Evolutionary conservation across 2,113 vertebrate genomes (phyloP), one percentile per base, ranked within the genome.

Genomic region (Scomber scombrus): DNA sequence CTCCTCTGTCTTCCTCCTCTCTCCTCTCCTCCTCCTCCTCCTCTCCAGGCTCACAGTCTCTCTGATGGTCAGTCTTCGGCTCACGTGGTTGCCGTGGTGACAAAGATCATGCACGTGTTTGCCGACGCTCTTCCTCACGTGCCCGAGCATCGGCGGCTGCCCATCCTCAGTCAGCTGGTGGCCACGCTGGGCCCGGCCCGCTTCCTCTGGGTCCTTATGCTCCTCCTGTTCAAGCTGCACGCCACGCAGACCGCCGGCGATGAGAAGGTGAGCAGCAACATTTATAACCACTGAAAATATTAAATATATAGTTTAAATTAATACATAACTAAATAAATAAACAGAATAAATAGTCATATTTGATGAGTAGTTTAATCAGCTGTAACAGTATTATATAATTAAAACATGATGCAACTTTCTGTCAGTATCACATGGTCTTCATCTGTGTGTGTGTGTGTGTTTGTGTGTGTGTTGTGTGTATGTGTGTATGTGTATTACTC

Each of bases 51-150:
- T 46, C 95, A 95, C 4, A 94, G 90, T n/a, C 94, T 92, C 1
- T 57, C 80, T 0, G 95, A 95, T 67, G 0, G 92, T 0, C 91
- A 91, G 80, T 89, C 93, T 3, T 91, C 92, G 0, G 83, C 91
- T 2, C 82, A 86, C 0, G 78, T 99, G 84, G 94, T 93, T 21
- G 89, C 92, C 0, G 93, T 97, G 62, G 98, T 97, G 74, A 92
- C 94, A 0, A 96, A 89, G 56, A 95, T 99, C 66, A 57, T 97
- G 0, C 94, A 94, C 2, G 97, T 99, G 50, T 99, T 99, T 18
- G 96, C 96, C 43, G 98, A 99, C 11, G 97, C 98, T 0, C 90
- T 99, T 72, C 98, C 98, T 1, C 97, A 99, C 0, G 96, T 99
- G 1, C 98, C 98, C 0, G 97, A 97, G 67, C 98, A 99, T 91